Evolutionary conservation across 2,888 invertebrate genomes (phyloP).

Genomic region (Pemphredon lugubris): DNA sequence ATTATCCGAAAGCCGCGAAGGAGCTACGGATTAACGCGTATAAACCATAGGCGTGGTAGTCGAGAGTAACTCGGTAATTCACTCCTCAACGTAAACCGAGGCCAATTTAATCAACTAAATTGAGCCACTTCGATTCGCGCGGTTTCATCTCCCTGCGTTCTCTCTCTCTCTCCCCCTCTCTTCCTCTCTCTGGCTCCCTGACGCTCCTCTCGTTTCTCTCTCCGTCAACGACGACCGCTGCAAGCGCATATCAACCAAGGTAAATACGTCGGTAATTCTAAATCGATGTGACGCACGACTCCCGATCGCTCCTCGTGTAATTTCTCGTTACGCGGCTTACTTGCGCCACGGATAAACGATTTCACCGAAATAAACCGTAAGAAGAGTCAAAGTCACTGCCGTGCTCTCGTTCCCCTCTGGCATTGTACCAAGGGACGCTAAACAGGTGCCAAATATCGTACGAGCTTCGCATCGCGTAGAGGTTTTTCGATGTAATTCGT

Average conservation of each 20-base stretch:
- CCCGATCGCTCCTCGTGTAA: slow-evolving; percentile 2
- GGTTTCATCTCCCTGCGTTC: slow-evolving; percentile 9
- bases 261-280: slow-evolving; percentile 14
- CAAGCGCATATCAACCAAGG: slow-evolving; percentile 4
- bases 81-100: slow-evolving; percentile 47
- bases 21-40: slow-evolving; percentile 9
- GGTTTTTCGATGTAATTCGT: slow-evolving; percentile 34
- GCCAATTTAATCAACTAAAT: slow-evolving; percentile 66
- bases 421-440: slow-evolving; percentile 20
- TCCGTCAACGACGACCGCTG: not conserved
- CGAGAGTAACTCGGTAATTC: slow-evolving; percentile 13
- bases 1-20: not conserved
- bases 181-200: not conserved
- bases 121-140: slow-evolving; percentile 59
- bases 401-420: slow-evolving; percentile 21
- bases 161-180: not conserved
- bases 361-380: not conserved
- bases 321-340: slow-evolving; percentile 1
- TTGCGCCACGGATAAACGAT: not conserved
- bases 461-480: slow-evolving; percentile 7
- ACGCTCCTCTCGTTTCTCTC: not conserved
- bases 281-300: not conserved
- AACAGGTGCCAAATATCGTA: slow-evolving; percentile 50
- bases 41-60: slow-evolving; percentile 5
- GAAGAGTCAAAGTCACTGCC: slow-evolving; percentile 5